These are phyloP conservation scores for Parotia lawesii DNA, from an alignment of 2,113 vertebrate species.

Conservation along the genomic window DNA sequence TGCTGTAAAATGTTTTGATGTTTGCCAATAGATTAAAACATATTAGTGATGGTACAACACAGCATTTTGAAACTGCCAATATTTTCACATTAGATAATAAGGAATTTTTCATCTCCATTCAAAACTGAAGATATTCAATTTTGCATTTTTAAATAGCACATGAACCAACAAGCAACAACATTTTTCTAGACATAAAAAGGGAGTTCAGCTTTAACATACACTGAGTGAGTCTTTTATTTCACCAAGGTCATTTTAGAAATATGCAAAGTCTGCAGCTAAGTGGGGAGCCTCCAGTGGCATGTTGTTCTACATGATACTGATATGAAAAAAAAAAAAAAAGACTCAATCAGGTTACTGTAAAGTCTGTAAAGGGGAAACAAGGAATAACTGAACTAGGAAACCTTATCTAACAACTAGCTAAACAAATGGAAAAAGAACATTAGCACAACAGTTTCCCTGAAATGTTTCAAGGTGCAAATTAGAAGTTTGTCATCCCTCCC, in stretches of 20 bases:
- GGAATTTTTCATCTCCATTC: background rate
- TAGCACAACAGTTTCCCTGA: conserved; percentile 73
- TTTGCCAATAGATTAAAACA: background rate
- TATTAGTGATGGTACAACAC: background rate
- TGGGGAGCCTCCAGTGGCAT: background rate
- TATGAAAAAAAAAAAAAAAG: background rate
- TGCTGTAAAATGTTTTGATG: background rate
- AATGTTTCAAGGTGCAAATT: conserved; percentile 67
- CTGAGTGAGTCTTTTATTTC: background rate
- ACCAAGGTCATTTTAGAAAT: background rate
- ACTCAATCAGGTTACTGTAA: conserved; percentile 3
- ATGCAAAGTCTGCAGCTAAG: background rate
- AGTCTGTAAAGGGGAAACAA: conserved; percentile 7
- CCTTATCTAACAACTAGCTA: background rate
- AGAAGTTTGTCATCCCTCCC: conserved; percentile 23
- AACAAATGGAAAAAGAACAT: conserved; percentile 42
- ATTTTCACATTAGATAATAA: background rate
- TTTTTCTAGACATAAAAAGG: background rate
- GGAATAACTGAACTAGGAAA: conserved; percentile 1
- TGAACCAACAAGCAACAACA: background rate
- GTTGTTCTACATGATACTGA: background rate
- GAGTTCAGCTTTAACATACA: conserved; percentile 13
- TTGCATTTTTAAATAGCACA: background rate
- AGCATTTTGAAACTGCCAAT: background rate
- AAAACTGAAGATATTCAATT: background rate